These are phyloP conservation scores for Egretta garzetta DNA, from an alignment of 2,113 vertebrate species.

Conservation along the genomic window DNA sequence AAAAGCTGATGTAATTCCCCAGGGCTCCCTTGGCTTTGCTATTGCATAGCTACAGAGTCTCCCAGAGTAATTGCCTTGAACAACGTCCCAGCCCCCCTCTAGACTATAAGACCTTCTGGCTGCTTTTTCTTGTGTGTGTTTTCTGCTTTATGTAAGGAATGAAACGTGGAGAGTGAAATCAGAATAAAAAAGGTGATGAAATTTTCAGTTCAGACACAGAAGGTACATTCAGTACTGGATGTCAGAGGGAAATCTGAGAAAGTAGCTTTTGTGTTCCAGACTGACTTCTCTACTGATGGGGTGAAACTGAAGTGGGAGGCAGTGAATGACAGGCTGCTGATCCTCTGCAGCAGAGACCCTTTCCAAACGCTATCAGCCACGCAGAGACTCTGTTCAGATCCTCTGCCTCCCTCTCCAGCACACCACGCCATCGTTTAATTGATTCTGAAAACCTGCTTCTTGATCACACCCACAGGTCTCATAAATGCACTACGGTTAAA, in stretches of 20 bases:
- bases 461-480: constrained; percentile 36
- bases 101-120: constrained; percentile 11
- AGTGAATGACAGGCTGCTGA: background rate
- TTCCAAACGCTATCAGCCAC: background rate
- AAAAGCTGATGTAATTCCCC: constrained; percentile 51
- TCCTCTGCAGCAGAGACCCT: constrained; percentile 13
- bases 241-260: constrained; percentile 47
- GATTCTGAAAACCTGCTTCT: constrained; percentile 55
- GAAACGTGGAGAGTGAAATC: background rate
- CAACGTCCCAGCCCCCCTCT: constrained; percentile 1
- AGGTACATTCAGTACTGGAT: constrained; percentile 40
- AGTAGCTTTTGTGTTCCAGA: constrained; percentile 10
- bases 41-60: constrained; percentile 34
- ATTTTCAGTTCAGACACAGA: constrained; percentile 47
- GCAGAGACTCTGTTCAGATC: background rate
- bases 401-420: background rate
- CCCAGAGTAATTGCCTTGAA: constrained; percentile 16
- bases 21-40: background rate
- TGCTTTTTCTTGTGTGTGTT: background rate
- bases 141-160: constrained; percentile 18
- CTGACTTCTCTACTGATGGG: constrained; percentile 25
- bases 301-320: constrained; percentile 34
- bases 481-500: background rate
- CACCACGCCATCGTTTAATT: background rate
- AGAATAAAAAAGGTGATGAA: constrained; percentile 46